Evolutionary conservation across 2,113 vertebrate species (phyloP).

Genomic region (Ornithorhynchus anatinus): DNA sequence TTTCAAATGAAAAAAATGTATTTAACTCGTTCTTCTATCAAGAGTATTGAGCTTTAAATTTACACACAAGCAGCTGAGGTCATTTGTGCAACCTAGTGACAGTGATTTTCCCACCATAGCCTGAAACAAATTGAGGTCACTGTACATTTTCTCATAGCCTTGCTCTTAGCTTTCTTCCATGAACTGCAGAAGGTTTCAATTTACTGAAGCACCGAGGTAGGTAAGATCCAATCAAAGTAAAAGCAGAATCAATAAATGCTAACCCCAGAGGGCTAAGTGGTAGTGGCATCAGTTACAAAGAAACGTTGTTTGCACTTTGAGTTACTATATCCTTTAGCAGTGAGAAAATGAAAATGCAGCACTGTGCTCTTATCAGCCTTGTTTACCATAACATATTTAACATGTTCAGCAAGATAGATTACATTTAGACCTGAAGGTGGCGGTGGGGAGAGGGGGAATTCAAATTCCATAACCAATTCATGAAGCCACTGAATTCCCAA

Average conservation of each 20-base stretch:
- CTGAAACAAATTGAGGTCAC: slow-evolving; percentile 77
- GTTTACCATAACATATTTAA: slow-evolving; percentile 43
- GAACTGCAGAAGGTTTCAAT: slow-evolving; percentile 78
- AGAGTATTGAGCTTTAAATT: slow-evolving; percentile 47
- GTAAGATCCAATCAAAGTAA: slow-evolving; percentile 79
- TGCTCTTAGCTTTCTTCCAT: slow-evolving; percentile 70
- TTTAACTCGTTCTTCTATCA: slow-evolving; percentile 9
- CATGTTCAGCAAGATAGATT: slow-evolving; percentile 1
- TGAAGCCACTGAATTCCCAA: background rate
- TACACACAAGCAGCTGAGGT: slow-evolving; percentile 51
- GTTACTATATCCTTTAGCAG: slow-evolving; percentile 22
- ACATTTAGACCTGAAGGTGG: background rate
- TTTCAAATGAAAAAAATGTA: slow-evolving; percentile 10
- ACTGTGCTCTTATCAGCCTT: slow-evolving; percentile 36
- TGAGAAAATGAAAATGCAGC: slow-evolving; percentile 33
- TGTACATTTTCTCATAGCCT: slow-evolving; percentile 70
- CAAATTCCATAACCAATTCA: background rate
- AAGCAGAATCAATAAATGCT: slow-evolving; percentile 75
- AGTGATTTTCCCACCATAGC: slow-evolving; percentile 65
- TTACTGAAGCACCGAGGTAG: slow-evolving; percentile 74
- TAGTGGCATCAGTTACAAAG: slow-evolving; percentile 60
- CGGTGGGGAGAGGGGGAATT: background rate
- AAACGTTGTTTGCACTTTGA: slow-evolving; percentile 60
- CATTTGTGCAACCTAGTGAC: slow-evolving; percentile 58
- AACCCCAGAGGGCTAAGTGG: slow-evolving; percentile 69